These are phyloP conservation scores for Thunnus albacares DNA, from an alignment of 2,797 vertebrate genomes.

Conservation along the genomic window DNA sequence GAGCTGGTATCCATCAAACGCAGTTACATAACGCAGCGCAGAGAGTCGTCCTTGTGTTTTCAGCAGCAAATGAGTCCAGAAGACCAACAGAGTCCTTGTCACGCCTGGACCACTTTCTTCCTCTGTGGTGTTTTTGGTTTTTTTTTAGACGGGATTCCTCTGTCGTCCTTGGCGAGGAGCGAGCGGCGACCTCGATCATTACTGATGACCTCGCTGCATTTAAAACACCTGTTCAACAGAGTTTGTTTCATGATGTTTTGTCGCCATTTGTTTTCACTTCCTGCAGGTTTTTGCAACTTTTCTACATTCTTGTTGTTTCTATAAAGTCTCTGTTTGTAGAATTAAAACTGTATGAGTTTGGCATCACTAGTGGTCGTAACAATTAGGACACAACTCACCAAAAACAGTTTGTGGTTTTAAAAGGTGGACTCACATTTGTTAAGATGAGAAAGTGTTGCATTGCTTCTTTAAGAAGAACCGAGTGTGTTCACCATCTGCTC, in stretches of 20 bases:
- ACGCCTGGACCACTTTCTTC: not conserved
- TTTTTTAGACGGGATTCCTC: slow-evolving; percentile 2
- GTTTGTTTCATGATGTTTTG: too few relatives aligned
- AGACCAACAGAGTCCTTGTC: not conserved
- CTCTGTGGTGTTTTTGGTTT: slow-evolving; percentile 3
- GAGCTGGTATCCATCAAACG: too few relatives aligned
- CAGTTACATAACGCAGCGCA: too few relatives aligned
- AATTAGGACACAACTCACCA: too few relatives aligned
- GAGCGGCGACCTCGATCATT: too few relatives aligned
- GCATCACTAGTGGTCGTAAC: too few relatives aligned
- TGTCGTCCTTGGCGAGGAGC: not conserved
- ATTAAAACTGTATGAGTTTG: too few relatives aligned
- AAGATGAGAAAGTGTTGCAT: not conserved
- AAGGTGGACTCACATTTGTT: not conserved
- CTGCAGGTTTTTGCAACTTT: not conserved
- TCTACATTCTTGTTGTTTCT: too few relatives aligned
- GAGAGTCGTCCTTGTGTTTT: too few relatives aligned
- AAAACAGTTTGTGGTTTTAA: too few relatives aligned
- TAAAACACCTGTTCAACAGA: slow-evolving; percentile 15
- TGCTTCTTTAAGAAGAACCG: not conserved
- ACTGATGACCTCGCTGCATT: not conserved
- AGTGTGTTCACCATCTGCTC: slow-evolving; percentile 55
- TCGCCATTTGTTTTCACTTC: not conserved
- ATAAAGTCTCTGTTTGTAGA: too few relatives aligned
- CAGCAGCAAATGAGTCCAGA: not conserved